Conservation (phyloP, 2,797 vertebrate species). For the Eospalax fontanierii region DNA sequence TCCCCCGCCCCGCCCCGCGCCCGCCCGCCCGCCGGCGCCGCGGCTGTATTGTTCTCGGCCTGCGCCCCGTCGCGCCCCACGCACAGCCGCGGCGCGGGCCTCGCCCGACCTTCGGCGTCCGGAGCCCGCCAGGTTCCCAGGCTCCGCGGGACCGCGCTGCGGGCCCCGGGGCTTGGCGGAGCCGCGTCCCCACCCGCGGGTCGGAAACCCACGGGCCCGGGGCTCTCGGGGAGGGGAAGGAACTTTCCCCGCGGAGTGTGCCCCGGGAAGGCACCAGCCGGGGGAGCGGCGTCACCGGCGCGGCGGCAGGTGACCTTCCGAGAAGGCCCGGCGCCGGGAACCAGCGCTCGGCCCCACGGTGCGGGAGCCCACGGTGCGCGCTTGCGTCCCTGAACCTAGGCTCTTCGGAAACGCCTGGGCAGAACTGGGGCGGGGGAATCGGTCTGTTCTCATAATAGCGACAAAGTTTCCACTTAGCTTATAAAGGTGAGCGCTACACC, state of each 20-base stretch:
- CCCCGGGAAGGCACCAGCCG: not conserved
- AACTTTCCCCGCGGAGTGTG: not conserved
- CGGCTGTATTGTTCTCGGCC: too few species aligned
- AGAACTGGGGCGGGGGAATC: not conserved
- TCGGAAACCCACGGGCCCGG: not conserved
- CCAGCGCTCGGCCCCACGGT: not conserved
- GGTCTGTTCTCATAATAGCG: not conserved
- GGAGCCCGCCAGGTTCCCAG: too few species aligned
- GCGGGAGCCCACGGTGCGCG: not conserved
- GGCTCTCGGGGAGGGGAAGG: not conserved
- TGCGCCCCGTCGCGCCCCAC: too few species aligned
- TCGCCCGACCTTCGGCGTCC: too few species aligned
- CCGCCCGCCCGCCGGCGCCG: too few species aligned
- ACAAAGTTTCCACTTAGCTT: not conserved
- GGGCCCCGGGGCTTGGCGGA: not conserved
- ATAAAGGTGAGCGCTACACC: not conserved
- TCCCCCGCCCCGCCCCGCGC: too few species aligned
- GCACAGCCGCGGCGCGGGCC: too few species aligned
- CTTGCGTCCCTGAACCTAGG: rapidly evolving
- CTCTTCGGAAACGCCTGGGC: too few species aligned
- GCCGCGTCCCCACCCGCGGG: not conserved
- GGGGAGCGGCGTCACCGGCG: not conserved
- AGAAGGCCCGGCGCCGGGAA: too few species aligned
- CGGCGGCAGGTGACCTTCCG: slow-evolving; percentile 69
- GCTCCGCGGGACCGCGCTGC: too few species aligned